Conservation (phyloP, 2,797 vertebrate genomes). For the Champsocephalus esox region DNA sequence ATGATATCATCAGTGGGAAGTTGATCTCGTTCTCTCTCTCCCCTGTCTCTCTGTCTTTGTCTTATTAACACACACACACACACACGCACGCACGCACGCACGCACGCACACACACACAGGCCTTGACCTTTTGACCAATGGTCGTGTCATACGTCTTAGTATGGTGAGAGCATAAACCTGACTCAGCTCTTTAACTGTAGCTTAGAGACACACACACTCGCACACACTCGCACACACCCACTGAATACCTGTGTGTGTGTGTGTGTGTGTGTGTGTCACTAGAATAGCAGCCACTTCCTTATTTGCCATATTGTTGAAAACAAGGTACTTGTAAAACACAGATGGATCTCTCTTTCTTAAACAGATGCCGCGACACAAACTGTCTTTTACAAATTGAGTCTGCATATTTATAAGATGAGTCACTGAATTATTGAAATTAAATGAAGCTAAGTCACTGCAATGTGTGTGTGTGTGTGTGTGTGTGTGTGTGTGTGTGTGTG, state of each 20-base stretch:
- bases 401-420: conserved; percentile 73
- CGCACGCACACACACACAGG: not conserved
- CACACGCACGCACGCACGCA: too few relatives aligned
- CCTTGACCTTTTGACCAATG: conserved; percentile 43
- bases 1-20: too few relatives aligned
- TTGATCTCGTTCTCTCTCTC: too few relatives aligned
- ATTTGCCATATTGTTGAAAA: conserved; percentile 44
- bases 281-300: conserved; percentile 27
- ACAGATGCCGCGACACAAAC: not conserved
- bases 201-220: not conserved
- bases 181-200: conserved; percentile 59
- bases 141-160: conserved; percentile 48
- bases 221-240: not conserved
- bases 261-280: not conserved
- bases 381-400: conserved; percentile 58
- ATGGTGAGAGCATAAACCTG: conserved; percentile 49
- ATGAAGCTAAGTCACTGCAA: conserved; percentile 53
- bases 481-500: conserved; percentile 5
- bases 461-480: not conserved
- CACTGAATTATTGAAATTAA: conserved; percentile 75
- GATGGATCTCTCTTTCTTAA: conserved; percentile 18
- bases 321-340: conserved; percentile 31
- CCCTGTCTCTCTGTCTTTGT: too few relatives aligned
- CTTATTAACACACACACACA: too few relatives aligned
- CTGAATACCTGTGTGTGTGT: not conserved